These are phyloP conservation scores for Takifugu ocellatus DNA, from an alignment of 2,797 vertebrate species.

Conservation along the genomic window DNA sequence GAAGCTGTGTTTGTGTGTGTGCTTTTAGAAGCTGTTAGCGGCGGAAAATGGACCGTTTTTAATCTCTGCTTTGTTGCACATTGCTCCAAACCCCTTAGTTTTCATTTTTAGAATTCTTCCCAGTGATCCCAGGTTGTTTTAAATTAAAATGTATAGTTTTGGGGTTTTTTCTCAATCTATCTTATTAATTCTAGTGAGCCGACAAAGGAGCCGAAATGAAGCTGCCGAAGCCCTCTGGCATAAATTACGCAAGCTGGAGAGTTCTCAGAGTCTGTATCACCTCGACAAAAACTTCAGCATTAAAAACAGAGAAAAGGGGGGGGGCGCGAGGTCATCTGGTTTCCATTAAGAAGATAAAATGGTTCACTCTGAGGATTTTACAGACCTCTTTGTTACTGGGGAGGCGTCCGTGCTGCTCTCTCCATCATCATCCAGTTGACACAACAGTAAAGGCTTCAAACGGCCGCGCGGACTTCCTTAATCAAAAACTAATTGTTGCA, in stretches of 20 bases:
- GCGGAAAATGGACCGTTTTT: too few relatives aligned
- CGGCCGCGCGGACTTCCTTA: slow-evolving; percentile 89
- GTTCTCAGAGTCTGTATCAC: slow-evolving; percentile 58
- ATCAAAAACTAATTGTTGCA: slow-evolving; percentile 99
- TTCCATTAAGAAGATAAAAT: slow-evolving; percentile 99
- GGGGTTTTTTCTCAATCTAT: neutral
- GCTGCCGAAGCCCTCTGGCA: slow-evolving; percentile 44
- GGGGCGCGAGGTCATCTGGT: slow-evolving; percentile 87
- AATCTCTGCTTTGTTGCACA: too few relatives aligned
- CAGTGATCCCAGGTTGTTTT: too few relatives aligned
- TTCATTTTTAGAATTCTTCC: too few relatives aligned
- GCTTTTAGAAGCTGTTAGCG: too few relatives aligned
- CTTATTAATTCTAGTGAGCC: neutral
- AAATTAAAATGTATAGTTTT: too few relatives aligned
- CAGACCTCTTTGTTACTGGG: slow-evolving; percentile 90
- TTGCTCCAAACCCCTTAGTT: too few relatives aligned
- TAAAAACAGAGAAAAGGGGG: slow-evolving; percentile 73
- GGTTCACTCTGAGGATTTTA: slow-evolving; percentile 95
- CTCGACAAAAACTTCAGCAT: slow-evolving; percentile 88
- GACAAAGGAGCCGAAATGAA: slow-evolving; percentile 41
- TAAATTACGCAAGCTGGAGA: slow-evolving; percentile 67
- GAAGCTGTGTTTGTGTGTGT: too few relatives aligned
- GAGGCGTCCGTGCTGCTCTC: slow-evolving; percentile 88
- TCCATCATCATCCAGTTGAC: slow-evolving; percentile 97
- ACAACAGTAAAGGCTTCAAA: slow-evolving; percentile 98